Conservation (phyloP, 30 jellyfish, hydroid and myxozoan genomes). For the Clytia hemisphaerica region DNA sequence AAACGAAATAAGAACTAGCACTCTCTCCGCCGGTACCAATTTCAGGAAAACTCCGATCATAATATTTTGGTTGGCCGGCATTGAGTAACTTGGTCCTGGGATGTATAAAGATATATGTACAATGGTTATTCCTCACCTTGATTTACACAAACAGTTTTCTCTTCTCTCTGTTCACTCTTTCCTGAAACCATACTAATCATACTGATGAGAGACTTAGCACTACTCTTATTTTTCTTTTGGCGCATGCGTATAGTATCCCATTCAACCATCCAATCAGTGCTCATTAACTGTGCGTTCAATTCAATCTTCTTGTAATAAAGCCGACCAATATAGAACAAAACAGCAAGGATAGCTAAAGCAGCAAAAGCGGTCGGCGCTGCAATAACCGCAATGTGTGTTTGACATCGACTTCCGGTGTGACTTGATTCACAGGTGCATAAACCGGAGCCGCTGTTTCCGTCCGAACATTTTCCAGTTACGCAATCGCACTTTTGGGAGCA, state of each 20-base stretch:
- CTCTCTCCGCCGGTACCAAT: too few relatives aligned
- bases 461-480: conserved; percentile 58
- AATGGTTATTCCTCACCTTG: too few relatives aligned
- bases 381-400: conserved; percentile 8
- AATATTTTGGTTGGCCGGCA: too few relatives aligned
- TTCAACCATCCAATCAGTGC: conserved; percentile 64
- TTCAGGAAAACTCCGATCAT: too few relatives aligned
- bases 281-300: conserved; percentile 42
- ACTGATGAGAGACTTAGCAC: conserved; percentile 38
- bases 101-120: too few relatives aligned
- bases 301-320: conserved; percentile 18
- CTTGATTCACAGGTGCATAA: conserved; percentile 31
- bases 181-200: conserved; percentile 44
- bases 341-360: background rate
- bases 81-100: too few relatives aligned
- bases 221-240: conserved; percentile 39
- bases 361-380: conserved; percentile 23
- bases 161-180: conserved; percentile 18
- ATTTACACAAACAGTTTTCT: conserved; percentile 22
- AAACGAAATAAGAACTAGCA: too few relatives aligned
- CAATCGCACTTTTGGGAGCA: conserved; percentile 72
- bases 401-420: conserved; percentile 17
- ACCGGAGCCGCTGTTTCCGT: conserved; percentile 51
- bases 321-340: conserved; percentile 15
- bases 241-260: conserved; percentile 52